These are phyloP conservation scores for Bembecia ichneumoniformis DNA, from an alignment of 2,888 invertebrate species.

Conservation along the genomic window DNA sequence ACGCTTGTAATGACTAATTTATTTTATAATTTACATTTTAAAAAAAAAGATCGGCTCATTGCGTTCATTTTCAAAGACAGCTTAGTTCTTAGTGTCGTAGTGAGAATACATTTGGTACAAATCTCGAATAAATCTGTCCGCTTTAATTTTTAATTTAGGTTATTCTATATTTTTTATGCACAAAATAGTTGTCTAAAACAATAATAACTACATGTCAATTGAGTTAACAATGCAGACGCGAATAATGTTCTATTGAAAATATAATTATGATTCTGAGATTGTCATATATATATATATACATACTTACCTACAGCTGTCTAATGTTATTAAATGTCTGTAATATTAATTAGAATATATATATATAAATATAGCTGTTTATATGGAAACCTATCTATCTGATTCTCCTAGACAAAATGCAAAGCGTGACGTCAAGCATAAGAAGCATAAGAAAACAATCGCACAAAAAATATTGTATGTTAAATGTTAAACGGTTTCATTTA, in stretches of 20 bases:
- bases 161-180: neutral
- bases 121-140: neutral
- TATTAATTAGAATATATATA: constrained; percentile 9
- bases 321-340: constrained; percentile 11
- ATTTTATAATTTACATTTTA: neutral
- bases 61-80: neutral
- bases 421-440: too few relatives aligned
- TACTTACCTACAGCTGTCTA: constrained; percentile 1
- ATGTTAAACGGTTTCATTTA: too few relatives aligned
- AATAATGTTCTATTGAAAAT: constrained; percentile 5
- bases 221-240: constrained; percentile 13
- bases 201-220: constrained; percentile 55
- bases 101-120: neutral
- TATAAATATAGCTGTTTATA: too few relatives aligned
- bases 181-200: constrained; percentile 20
- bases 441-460: too few relatives aligned
- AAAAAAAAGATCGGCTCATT: neutral
- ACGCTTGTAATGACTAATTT: neutral
- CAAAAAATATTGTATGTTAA: too few relatives aligned
- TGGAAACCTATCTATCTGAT: too few relatives aligned
- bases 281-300: constrained; percentile 10
- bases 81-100: neutral
- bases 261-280: constrained; percentile 6
- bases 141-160: neutral
- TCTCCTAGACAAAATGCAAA: too few relatives aligned